These are phyloP conservation scores for Ectropis grisescens DNA, from an alignment of 1,140 invertebrate genomes.

Conservation along the genomic window DNA sequence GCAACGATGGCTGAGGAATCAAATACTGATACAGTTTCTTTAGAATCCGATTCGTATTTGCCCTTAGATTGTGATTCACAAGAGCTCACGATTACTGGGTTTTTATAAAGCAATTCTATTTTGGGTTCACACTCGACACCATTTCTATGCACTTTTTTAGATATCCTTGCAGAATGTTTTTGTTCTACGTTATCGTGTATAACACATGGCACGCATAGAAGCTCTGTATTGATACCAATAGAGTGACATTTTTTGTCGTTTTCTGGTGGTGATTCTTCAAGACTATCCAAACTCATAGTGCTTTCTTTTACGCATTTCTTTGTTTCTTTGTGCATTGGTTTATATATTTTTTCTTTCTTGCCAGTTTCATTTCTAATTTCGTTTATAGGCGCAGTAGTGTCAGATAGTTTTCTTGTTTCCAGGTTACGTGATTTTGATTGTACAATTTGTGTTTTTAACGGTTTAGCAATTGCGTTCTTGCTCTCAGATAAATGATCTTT, in stretches of 20 bases:
- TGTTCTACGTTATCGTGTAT: constrained; percentile 34
- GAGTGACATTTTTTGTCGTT: constrained; percentile 30
- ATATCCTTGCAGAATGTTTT: constrained; percentile 21
- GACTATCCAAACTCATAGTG: constrained; percentile 52
- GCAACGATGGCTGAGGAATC: no score
- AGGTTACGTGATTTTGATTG: no score
- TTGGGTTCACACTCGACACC: constrained; percentile 3
- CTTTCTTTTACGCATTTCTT: constrained; percentile 30
- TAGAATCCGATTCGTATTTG: constrained; percentile 8
- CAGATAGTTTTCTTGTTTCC: no score
- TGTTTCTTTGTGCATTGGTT: constrained; percentile 6
- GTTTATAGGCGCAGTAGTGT: no score
- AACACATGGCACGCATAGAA: constrained; percentile 48
- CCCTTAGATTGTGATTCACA: constrained; percentile 23
- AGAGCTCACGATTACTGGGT: constrained; percentile 33
- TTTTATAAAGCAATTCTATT: constrained; percentile 47
- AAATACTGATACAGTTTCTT: no score
- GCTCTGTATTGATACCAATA: constrained; percentile 46
- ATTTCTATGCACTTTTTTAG: constrained; percentile 8
- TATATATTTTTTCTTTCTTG: constrained; percentile 6
- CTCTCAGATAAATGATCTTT: no score
- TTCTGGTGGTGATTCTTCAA: constrained; percentile 26
- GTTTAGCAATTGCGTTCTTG: no score
- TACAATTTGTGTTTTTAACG: no score
- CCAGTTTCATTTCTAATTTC: constrained; percentile 1